Conservation (phyloP, 2,888 invertebrate genomes). For the Drosophila fungiperda region DNA sequence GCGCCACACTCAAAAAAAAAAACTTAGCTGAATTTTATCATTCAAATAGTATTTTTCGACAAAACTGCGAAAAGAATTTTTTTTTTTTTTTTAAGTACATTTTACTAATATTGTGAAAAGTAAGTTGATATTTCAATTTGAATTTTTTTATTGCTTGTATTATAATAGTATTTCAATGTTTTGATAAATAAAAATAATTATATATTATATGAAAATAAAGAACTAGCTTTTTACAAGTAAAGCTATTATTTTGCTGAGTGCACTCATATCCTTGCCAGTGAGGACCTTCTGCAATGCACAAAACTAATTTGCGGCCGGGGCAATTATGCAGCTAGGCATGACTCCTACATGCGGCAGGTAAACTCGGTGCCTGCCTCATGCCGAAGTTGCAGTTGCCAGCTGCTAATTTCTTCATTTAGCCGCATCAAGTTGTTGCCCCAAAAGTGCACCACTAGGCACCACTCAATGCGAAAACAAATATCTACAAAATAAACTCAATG, state of each 20-base stretch:
- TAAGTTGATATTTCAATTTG: rapidly evolving
- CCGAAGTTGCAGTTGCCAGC: slow-evolving; percentile 16
- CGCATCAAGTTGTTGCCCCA: slow-evolving; percentile 33
- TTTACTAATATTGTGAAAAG: background rate
- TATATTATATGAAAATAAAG: no score
- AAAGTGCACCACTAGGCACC: background rate
- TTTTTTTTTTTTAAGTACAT: background rate
- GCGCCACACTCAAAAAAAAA: slow-evolving; percentile 39
- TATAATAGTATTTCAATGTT: no score
- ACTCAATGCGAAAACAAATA: background rate
- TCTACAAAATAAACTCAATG: background rate
- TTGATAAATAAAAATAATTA: no score
- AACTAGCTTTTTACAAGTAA: no score
- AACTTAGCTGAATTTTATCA: background rate
- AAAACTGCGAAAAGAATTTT: background rate
- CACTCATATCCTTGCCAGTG: slow-evolving; percentile 26
- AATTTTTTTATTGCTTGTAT: background rate
- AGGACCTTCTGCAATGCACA: slow-evolving; percentile 52
- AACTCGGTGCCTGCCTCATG: background rate
- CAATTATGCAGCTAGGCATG: slow-evolving; percentile 67
- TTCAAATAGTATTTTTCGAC: background rate
- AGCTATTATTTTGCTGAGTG: background rate
- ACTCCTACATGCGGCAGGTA: slow-evolving; percentile 4
- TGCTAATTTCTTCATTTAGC: slow-evolving; percentile 63
- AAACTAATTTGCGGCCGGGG: slow-evolving; percentile 81